phyloP scores from a whole-genome alignment of 2,888 invertebrate species.

The Conops quadrifasciatus region DNA sequence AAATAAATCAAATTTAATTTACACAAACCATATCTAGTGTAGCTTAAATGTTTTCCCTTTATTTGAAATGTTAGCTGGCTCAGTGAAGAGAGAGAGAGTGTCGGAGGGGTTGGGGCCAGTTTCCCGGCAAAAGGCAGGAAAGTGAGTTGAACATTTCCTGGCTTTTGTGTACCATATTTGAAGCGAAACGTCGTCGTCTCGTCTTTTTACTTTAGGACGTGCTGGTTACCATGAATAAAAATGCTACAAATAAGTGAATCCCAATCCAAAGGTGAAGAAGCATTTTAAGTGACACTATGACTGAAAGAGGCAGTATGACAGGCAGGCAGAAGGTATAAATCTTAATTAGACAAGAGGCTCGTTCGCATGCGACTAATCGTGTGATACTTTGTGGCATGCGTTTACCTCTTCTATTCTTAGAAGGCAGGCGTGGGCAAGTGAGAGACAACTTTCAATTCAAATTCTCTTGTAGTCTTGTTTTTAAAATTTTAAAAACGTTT shows the following conservation, averaged over 20 bases:
- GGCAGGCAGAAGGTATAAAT: background rate
- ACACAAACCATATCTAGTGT: background rate
- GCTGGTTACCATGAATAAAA: slow-evolving; percentile 4
- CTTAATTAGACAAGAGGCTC: no score
- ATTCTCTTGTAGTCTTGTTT: no score
- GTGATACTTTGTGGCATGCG: background rate
- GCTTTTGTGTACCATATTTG: slow-evolving; percentile 35
- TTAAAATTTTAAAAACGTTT: no score
- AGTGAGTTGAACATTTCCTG: slow-evolving; percentile 35
- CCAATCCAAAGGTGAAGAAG: slow-evolving; percentile 3
- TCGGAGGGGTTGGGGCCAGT: no score
- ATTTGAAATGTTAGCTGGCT: no score
- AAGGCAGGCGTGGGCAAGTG: background rate
- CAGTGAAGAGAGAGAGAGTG: no score
- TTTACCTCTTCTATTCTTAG: background rate
- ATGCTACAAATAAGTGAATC: background rate
- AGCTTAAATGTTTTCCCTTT: no score
- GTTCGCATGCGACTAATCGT: background rate
- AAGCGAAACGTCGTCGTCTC: slow-evolving; percentile 11
- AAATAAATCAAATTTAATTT: slow-evolving; percentile 5
- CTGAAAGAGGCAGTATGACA: background rate
- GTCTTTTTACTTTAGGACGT: slow-evolving; percentile 17
- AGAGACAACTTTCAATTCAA: background rate
- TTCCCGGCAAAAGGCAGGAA: background rate
- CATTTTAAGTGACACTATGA: background rate